Evolutionary conservation across 2,113 vertebrate species (phyloP), one percentile per base, ranked within the genome.

Genomic region (Phoxinus phoxinus): DNA sequence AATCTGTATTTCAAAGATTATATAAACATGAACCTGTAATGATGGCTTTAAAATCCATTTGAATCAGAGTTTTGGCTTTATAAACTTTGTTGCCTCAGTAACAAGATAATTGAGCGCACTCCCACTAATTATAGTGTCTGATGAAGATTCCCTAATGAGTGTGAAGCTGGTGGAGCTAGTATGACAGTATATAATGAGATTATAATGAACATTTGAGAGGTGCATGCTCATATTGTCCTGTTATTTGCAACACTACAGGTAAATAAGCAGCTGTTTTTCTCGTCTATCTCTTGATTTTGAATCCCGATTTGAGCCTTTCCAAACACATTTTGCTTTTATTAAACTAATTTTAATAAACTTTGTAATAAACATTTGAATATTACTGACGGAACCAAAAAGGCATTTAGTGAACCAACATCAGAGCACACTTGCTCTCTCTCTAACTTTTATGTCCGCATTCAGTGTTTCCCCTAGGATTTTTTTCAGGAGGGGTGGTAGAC

Each of bases 101-200:
- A 81, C 37, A 30, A 56, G 48, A 56, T 77, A 77, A 56, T 77
- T 77, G 74, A 77, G 19, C 30, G 9, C 74, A 77, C 74, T 77
- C 27, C 17, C 48, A 32, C 51, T 77, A 56, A 77, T 77, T 77
- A 53, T 77, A 77, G 48, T 77, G 48, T 77, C 74, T 21, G 17
- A 77, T 56, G 25, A 77, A 77, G 74, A 48, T 77, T 77, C 48
- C 1, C 17, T 80, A 63, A 44, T 80, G 1, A 80, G 58, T 56
- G 51, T 58, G 51, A 77, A 56, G 75, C 75, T 35, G 75, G 35
- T 41, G 58, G 21, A 80, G 19, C 10, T 63, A 63, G n/a, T 63
- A 61, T 59, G 30, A 59, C 35, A 19, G 56, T 61, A 59, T 63
- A 46, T 44, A 63, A 61, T 80, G 35, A 61, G 32, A 80, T 44